Conservation (phyloP, 2,113 vertebrate species). For the Oreocharis arfaki region DNA sequence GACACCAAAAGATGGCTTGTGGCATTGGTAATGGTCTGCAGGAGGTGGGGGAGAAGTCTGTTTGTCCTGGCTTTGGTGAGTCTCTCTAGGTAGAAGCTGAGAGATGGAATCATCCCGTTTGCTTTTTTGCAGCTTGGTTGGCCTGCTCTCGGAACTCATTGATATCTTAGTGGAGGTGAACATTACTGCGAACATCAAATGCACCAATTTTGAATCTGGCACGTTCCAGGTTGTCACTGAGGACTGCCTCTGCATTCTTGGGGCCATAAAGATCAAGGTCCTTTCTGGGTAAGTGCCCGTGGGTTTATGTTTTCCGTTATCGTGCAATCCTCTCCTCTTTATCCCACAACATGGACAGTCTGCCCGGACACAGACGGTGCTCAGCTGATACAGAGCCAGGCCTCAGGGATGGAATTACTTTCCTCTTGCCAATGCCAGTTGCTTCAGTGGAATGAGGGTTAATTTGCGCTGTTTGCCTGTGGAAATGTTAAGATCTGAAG, state of each 20-base stretch:
- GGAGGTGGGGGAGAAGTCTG: neutral
- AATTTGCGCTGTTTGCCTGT: neutral
- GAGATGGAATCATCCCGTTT: neutral
- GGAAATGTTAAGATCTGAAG: neutral
- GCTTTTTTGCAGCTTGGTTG: constrained; percentile 18
- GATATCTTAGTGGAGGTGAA: constrained; percentile 13
- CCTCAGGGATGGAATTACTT: neutral
- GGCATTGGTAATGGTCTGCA: neutral
- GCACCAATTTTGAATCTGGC: constrained; percentile 1
- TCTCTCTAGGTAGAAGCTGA: neutral
- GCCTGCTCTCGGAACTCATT: constrained; percentile 13
- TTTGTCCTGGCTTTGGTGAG: neutral
- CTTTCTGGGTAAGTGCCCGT: constrained; percentile 17
- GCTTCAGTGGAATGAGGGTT: neutral
- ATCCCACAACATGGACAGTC: neutral
- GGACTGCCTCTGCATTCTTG: constrained; percentile 39
- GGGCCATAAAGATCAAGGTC: neutral
- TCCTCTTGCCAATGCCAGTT: neutral
- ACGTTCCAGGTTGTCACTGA: neutral
- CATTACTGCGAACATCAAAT: constrained; percentile 8
- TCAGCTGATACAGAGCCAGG: neutral
- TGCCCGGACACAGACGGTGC: neutral
- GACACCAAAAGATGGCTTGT: neutral
- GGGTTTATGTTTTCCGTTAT: neutral
- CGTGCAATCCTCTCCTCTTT: neutral